phyloP scores from a whole-genome alignment of 1,140 invertebrate species.

The Drosophila kanapiae region DNA sequence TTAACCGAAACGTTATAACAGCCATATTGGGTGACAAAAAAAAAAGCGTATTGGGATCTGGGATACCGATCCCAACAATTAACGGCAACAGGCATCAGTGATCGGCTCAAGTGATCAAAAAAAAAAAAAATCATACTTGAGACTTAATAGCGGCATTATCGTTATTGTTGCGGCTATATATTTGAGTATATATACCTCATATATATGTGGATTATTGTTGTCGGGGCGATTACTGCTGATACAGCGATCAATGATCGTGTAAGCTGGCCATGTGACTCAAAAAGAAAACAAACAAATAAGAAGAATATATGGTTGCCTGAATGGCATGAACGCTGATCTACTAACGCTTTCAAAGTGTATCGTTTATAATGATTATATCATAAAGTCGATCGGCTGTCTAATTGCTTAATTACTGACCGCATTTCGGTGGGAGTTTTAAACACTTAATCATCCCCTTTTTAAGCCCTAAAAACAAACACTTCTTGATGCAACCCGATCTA shows the following conservation, averaged over 20 bases:
- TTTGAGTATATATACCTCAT: background rate
- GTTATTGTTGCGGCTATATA: slow-evolving; percentile 14
- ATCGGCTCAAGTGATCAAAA: slow-evolving; percentile 62
- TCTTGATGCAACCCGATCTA: background rate
- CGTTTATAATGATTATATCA: slow-evolving; percentile 20
- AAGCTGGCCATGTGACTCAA: slow-evolving; percentile 60
- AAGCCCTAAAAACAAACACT: too few relatives aligned
- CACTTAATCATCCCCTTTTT: slow-evolving; percentile 17
- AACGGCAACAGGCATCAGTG: slow-evolving; percentile 49
- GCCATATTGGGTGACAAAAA: slow-evolving; percentile 20
- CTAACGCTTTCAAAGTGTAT: slow-evolving; percentile 8
- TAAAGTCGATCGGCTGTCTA: slow-evolving; percentile 31
- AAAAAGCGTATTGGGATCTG: background rate
- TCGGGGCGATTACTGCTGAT: slow-evolving; percentile 54
- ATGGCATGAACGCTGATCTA: slow-evolving; percentile 12
- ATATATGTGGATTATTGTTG: slow-evolving; percentile 24
- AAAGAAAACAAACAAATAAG: slow-evolving; percentile 13
- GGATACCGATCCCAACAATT: slow-evolving; percentile 47
- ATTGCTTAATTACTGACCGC: slow-evolving; percentile 43
- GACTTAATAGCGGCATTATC: slow-evolving; percentile 60
- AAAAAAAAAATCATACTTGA: slow-evolving; percentile 63
- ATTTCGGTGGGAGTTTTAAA: slow-evolving; percentile 24
- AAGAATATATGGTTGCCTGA: background rate
- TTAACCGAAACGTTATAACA: slow-evolving; percentile 16
- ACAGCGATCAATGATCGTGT: slow-evolving; percentile 65